Evolutionary conservation across 2,888 invertebrate genomes (phyloP), one percentile per base, ranked within the genome.

Genomic region (Frankliniella intonsa): DNA sequence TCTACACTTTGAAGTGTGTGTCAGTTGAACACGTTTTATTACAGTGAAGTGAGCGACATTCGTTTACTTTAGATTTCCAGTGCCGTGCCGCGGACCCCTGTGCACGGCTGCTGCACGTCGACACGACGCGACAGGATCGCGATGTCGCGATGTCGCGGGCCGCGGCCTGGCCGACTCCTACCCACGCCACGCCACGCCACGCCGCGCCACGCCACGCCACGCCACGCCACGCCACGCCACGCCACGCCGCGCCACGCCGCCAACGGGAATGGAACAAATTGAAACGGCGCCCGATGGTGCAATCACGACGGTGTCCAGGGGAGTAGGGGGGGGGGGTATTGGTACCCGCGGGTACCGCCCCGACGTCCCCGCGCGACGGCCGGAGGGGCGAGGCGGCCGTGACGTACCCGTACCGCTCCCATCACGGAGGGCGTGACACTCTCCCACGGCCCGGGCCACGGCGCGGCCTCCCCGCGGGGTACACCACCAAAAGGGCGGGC

Each of bases 241-340:
- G n/a, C 38, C 38, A 8, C 62, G 14, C 62, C 14, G 17, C 62
- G 62, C 62, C 62, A n/a, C n/a, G 62, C 62, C 62, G 10, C 69
- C 69, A 55, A 55, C 55, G 55, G 55, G 69, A 76, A 76, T 22
- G 69, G 25, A 76, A 76, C 69, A 76, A 76, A 76, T 76, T 76
- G 69, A 69, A 69, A 55, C 55, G 55, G 55, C 55, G 55, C 55
- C 55, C 69, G 69, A 25, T 76, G 69, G 22, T 22, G 69, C 69
- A 76, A 76, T 25, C 25, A 25, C 69, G 25, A 25, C 69, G 9
- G 8, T 3, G 22, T 0, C 69, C n/a, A 38, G 38, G 38, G 38
- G 38, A 38, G 38, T 38, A 5, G 38, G 38, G 38, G 38, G 38
- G 38, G 38, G 38, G 38, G 38, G 38, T 38, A 38, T 38, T 38